A percentile compares a stretch with the other conserved stretches of the same genome.
Evolutionary conservation across 2,113 vertebrate genomes (phyloP).

Genomic region (Phalacrocorax brasilianus): DNA sequence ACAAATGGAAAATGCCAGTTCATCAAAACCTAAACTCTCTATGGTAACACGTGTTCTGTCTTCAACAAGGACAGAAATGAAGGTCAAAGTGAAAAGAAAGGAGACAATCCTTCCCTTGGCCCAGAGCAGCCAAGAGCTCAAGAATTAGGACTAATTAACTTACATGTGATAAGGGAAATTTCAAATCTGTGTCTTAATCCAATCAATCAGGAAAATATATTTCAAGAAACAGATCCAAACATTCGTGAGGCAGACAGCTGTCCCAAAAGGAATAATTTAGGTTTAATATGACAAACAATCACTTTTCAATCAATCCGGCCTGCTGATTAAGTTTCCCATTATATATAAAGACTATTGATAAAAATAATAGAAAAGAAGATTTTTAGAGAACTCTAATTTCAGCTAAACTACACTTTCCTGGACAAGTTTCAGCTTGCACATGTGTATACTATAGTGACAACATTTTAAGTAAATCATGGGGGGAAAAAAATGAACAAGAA

Average conservation of each 20-base stretch:
- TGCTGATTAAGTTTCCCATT: background rate
- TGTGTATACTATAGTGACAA: background rate
- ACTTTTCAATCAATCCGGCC: background rate
- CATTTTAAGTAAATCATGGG: background rate
- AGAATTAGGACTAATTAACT: background rate
- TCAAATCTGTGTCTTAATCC: background rate
- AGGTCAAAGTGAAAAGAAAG: background rate
- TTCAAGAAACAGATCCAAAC: background rate
- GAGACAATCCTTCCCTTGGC: background rate
- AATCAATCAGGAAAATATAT: background rate
- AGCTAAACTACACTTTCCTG: background rate
- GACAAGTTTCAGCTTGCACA: background rate
- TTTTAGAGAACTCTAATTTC: background rate
- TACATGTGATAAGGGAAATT: background rate
- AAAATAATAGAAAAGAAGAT: background rate
- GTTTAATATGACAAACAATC: background rate
- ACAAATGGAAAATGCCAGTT: background rate
- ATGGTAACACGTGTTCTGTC: background rate
- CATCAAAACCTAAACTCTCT: background rate
- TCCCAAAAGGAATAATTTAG: background rate
- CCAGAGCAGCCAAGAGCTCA: background rate
- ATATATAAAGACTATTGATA: background rate
- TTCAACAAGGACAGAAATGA: background rate
- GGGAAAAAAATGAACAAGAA: background rate
- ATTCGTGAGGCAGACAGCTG: background rate